These are phyloP conservation scores for Tenebrosternarchus preto DNA, from an alignment of 2,113 vertebrate genomes.

Conservation along the genomic window DNA sequence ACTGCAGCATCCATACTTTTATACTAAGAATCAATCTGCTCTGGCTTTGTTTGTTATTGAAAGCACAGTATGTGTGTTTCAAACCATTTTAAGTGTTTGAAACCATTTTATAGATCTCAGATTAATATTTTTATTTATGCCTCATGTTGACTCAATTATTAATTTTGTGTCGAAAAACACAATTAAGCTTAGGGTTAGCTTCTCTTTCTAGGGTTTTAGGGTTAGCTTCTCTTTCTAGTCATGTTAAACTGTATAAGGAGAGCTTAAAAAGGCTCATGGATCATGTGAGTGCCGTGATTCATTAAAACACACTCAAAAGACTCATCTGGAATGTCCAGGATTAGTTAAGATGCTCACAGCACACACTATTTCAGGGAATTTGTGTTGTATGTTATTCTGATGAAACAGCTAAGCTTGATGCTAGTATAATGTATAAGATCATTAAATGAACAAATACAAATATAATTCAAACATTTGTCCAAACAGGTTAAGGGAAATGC, in stretches of 20 bases:
- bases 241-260: background rate
- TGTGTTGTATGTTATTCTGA: too few relatives aligned
- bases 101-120: background rate
- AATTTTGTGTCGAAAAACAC: background rate
- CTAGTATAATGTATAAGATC: too few relatives aligned
- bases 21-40: background rate
- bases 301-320: too few relatives aligned
- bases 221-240: background rate
- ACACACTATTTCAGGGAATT: too few relatives aligned
- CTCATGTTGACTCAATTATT: background rate
- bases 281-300: too few relatives aligned
- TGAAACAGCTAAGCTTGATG: too few relatives aligned
- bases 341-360: too few relatives aligned
- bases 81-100: background rate
- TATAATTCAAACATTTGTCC: too few relatives aligned
- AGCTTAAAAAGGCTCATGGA: too few relatives aligned
- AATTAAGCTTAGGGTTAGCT: background rate
- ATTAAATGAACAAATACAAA: too few relatives aligned
- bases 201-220: background rate
- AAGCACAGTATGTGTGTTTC: background rate
- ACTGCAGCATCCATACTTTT: background rate
- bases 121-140: background rate
- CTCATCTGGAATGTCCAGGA: too few relatives aligned
- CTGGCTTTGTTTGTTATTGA: background rate
- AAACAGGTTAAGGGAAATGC: too few relatives aligned